phyloP scores from a whole-genome alignment of 2,888 invertebrate species.

The Entomobrya multifasciata region DNA sequence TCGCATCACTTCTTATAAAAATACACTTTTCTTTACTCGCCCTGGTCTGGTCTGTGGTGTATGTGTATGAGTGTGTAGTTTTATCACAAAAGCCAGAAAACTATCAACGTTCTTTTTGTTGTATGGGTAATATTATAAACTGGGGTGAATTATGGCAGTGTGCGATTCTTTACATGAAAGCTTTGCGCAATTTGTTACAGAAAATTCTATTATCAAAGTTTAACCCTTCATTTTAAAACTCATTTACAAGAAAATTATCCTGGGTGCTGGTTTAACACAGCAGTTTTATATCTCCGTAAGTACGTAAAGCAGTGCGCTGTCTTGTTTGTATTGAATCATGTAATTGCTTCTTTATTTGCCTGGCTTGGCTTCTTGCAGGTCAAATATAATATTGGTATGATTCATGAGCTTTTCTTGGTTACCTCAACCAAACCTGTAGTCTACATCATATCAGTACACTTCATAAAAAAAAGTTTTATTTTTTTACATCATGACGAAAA shows the following conservation, averaged over 20 bases:
- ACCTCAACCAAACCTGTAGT: too few species aligned
- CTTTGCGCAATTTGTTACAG: constrained; percentile 28
- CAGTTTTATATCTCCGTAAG: background rate
- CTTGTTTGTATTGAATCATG: constrained; percentile 46
- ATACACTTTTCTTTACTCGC: too few species aligned
- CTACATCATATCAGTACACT: constrained; percentile 13
- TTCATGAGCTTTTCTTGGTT: too few species aligned
- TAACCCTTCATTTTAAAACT: constrained; percentile 34
- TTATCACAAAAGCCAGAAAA: constrained; percentile 63
- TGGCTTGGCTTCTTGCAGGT: background rate
- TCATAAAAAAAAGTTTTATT: background rate
- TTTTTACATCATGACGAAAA: constrained; percentile 8
- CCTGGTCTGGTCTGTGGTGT: too few species aligned
- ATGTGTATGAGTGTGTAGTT: too few species aligned
- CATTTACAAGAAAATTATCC: constrained; percentile 50
- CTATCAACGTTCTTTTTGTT: constrained; percentile 14
- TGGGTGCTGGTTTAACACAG: too few species aligned
- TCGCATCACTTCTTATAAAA: too few species aligned
- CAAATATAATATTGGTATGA: constrained; percentile 12
- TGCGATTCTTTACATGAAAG: constrained; percentile 43
- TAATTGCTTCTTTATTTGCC: constrained; percentile 22
- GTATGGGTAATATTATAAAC: too few species aligned
- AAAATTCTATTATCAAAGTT: constrained; percentile 45
- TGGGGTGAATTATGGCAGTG: constrained; percentile 50
- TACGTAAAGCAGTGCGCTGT: too few species aligned